phyloP scores from a whole-genome alignment of 2,113 vertebrate species.

The Oryzias melastigma region DNA sequence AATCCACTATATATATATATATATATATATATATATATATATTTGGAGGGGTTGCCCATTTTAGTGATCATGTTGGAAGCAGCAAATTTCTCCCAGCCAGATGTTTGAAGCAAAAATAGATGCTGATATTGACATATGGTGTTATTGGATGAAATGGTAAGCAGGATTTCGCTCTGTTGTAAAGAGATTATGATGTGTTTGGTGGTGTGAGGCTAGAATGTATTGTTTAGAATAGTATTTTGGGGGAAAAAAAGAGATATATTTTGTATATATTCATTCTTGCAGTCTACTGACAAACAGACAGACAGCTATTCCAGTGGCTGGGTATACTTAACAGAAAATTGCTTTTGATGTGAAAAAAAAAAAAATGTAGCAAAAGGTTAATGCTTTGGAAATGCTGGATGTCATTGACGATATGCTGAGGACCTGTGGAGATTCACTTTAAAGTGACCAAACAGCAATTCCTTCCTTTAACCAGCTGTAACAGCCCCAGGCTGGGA shows the following conservation, averaged over 20 bases:
- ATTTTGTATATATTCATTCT: too few relatives aligned
- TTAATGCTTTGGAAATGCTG: neutral
- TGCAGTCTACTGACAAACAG: too few relatives aligned
- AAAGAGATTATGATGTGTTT: neutral
- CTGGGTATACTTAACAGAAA: too few relatives aligned
- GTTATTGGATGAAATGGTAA: slow-evolving; percentile 21
- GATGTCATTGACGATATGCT: slow-evolving; percentile 10
- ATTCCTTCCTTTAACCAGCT: slow-evolving; percentile 18
- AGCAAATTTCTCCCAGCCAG: slow-evolving; percentile 15
- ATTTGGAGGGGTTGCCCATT: slow-evolving; percentile 5
- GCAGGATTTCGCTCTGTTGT: slow-evolving; percentile 15
- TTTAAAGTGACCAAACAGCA: slow-evolving; percentile 15
- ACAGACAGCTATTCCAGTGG: too few relatives aligned
- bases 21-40: neutral
- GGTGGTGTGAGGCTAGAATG: neutral
- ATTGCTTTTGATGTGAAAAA: too few relatives aligned
- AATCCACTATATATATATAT: slow-evolving; percentile 6
- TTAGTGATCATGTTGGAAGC: neutral
- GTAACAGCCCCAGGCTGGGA: slow-evolving; percentile 13
- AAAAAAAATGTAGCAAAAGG: neutral
- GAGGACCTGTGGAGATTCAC: slow-evolving; percentile 2
- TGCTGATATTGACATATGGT: slow-evolving; percentile 22
- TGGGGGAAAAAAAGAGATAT: too few relatives aligned
- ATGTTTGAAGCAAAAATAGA: slow-evolving; percentile 16
- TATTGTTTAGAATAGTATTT: too few relatives aligned